phyloP scores from a whole-genome alignment of 2,888 invertebrate genomes.

The Creontiades dilutus region DNA sequence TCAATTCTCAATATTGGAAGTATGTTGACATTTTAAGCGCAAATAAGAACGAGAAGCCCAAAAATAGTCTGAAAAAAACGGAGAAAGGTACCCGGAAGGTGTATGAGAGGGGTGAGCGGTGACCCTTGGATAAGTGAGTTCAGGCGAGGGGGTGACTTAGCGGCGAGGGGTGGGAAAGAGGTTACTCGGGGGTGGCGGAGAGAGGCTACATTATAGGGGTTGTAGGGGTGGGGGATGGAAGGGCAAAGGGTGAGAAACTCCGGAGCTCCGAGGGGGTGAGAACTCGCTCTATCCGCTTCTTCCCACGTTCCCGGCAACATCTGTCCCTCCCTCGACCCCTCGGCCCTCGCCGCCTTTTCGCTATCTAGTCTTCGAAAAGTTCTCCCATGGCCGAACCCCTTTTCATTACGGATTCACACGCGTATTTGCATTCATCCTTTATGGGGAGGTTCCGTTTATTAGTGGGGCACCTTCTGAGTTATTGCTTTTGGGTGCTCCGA shows the following conservation, averaged over 20 bases:
- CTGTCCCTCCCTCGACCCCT: constrained; percentile 60
- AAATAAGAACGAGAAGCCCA: too few species aligned
- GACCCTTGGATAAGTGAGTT: not conserved
- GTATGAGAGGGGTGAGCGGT: not conserved
- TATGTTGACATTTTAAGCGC: too few species aligned
- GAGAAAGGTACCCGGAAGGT: not conserved
- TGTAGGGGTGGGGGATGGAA: constrained; percentile 43
- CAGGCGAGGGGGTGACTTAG: too few species aligned
- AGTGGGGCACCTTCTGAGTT: not conserved
- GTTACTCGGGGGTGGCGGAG: not conserved
- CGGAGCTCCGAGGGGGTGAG: constrained; percentile 43
- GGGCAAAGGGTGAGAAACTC: not conserved
- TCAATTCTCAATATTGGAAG: too few species aligned
- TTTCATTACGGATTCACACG: constrained; percentile 57
- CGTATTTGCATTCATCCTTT: constrained; percentile 60
- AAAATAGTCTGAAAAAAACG: not conserved
- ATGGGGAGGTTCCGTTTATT: not conserved
- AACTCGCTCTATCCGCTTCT: constrained; percentile 43
- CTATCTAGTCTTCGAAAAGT: not conserved
- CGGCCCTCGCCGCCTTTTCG: not conserved
- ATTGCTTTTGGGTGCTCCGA: constrained; percentile 21
- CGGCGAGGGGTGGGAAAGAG: not conserved
- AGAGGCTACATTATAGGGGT: not conserved
- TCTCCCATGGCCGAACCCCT: constrained; percentile 11
- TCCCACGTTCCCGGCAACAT: constrained; percentile 61